phyloP scores from a whole-genome alignment of 2,888 invertebrate species.

The Rutpela maculata region DNA sequence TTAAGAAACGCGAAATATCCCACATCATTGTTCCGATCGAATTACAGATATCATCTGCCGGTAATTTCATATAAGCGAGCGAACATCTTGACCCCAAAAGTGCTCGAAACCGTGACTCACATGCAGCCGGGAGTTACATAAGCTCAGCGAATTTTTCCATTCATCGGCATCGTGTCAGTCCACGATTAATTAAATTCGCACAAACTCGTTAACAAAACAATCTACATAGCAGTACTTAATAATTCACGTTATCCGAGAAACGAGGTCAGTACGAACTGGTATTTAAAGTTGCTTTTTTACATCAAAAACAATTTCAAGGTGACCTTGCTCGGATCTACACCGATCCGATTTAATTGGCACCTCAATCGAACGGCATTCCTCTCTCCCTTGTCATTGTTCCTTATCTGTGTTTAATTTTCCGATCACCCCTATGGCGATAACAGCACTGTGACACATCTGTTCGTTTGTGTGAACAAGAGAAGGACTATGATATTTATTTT shows the following conservation, averaged over 20 bases:
- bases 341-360: slow-evolving; percentile 37
- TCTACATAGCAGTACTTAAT: slow-evolving; percentile 39
- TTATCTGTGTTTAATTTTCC: slow-evolving; percentile 38
- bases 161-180: slow-evolving; percentile 27
- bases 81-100: slow-evolving; percentile 8
- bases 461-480: slow-evolving; percentile 23
- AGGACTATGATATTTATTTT: slow-evolving; percentile 34
- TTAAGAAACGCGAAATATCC: too few relatives aligned
- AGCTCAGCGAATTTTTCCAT: slow-evolving; percentile 22
- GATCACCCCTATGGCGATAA: slow-evolving; percentile 37
- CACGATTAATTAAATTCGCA: slow-evolving; percentile 35
- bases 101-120: slow-evolving; percentile 7
- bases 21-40: too few relatives aligned
- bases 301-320: slow-evolving; percentile 36
- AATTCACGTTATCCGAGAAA: slow-evolving; percentile 37
- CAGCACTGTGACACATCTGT: slow-evolving; percentile 34
- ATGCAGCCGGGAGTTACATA: slow-evolving; percentile 14
- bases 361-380: slow-evolving; percentile 20
- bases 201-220: slow-evolving; percentile 38
- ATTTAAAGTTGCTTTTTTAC: slow-evolving; percentile 33
- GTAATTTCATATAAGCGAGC: not conserved
- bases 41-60: too few relatives aligned
- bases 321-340: slow-evolving; percentile 29
- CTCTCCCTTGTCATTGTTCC: not conserved
- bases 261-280: slow-evolving; percentile 34